Percentiles rank a stretch among this genome's conserved stretches.
phyloP scores from a whole-genome alignment of 2,888 invertebrate species.

The Synergus laeviventris region DNA sequence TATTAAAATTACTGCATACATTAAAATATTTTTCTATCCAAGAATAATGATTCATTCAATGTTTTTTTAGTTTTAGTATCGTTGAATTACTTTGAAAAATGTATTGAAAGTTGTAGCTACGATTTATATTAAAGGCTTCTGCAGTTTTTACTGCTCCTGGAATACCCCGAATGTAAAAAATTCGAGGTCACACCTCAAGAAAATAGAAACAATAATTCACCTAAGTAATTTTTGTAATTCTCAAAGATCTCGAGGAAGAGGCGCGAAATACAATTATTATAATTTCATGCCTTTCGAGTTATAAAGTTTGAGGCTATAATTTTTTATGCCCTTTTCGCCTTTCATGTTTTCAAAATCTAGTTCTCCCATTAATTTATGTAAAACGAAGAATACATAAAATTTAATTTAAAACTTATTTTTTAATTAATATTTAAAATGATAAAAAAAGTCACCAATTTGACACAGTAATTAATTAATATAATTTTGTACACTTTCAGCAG shows the following conservation, averaged over 20 bases:
- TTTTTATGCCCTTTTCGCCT: slow-evolving; percentile 81
- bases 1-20: neutral
- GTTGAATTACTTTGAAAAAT: slow-evolving; percentile 78
- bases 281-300: slow-evolving; percentile 77
- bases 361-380: slow-evolving; percentile 83
- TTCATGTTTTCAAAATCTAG: slow-evolving; percentile 88
- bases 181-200: slow-evolving; percentile 87
- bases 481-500: neutral
- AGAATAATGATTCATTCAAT: neutral
- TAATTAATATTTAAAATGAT: neutral
- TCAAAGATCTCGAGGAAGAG: no score
- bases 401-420: neutral
- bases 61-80: neutral
- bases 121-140: slow-evolving; percentile 85
- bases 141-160: slow-evolving; percentile 91
- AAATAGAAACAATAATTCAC: no score
- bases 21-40: neutral
- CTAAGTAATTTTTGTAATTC: no score
- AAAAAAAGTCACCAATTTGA: neutral
- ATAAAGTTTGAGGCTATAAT: slow-evolving; percentile 87
- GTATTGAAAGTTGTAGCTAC: slow-evolving; percentile 82
- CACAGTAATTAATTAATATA: neutral
- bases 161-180: slow-evolving; percentile 90
- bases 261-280: no score
- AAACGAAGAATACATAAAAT: slow-evolving; percentile 85